A percentile compares a stretch with the other conserved stretches of the same genome.
phyloP scores from a whole-genome alignment of 2,113 vertebrate genomes.

The Climacteris rufus region DNA sequence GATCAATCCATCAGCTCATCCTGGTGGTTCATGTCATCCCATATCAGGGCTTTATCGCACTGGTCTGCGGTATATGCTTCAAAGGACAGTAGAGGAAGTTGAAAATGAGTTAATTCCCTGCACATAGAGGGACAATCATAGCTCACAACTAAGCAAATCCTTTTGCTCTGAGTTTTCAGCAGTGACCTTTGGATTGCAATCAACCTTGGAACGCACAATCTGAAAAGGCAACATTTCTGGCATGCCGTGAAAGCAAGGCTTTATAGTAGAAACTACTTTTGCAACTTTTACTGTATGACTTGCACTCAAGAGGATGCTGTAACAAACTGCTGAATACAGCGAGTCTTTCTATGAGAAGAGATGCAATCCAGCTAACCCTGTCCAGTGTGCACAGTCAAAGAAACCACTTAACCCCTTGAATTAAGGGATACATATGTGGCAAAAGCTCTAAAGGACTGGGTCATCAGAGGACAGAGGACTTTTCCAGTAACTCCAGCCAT shows the following conservation, averaged over 20 bases:
- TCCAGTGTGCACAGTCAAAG: not conserved
- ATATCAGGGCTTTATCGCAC: not conserved
- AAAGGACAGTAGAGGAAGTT: not conserved
- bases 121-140: not conserved
- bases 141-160: not conserved
- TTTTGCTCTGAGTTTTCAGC: not conserved
- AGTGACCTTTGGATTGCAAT: constrained; percentile 7
- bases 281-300: not conserved
- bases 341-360: not conserved
- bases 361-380: not conserved
- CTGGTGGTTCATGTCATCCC: not conserved
- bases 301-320: not conserved
- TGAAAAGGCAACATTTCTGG: constrained; percentile 30
- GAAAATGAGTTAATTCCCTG: not conserved
- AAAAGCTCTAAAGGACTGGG: not conserved
- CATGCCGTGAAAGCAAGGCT: not conserved
- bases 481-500: not conserved
- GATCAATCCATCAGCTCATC: not conserved
- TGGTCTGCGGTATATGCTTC: not conserved
- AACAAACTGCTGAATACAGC: not conserved
- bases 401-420: not conserved
- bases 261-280: constrained; percentile 19
- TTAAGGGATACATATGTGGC: not conserved
- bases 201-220: not conserved
- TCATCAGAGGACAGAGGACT: not conserved